These are phyloP conservation scores for Zaprionus obscuricornis DNA, from an alignment of 2,888 invertebrate species.

Conservation along the genomic window DNA sequence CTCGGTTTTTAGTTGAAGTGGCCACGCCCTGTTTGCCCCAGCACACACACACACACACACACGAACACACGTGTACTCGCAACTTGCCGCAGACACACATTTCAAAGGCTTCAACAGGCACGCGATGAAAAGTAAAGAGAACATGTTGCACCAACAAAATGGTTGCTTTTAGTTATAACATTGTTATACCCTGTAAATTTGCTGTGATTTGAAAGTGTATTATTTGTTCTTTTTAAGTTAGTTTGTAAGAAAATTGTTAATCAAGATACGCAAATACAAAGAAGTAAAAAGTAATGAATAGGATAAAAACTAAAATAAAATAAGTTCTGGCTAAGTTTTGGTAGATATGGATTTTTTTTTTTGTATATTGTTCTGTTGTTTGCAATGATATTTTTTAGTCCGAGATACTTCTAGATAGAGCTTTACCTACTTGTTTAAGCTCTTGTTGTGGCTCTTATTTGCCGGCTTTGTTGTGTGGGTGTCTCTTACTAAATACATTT, in stretches of 20 bases:
- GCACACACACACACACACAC: neutral
- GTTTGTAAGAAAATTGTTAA: no score
- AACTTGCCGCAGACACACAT: constrained; percentile 52
- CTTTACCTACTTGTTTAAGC: constrained; percentile 15
- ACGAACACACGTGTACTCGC: neutral
- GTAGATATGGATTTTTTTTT: neutral
- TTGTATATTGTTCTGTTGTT: neutral
- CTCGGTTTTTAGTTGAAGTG: constrained; percentile 65
- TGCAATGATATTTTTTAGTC: constrained; percentile 23
- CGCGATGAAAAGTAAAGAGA: constrained; percentile 31
- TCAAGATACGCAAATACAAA: no score
- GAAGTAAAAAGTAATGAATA: no score
- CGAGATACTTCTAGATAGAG: neutral
- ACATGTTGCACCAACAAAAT: constrained; percentile 64
- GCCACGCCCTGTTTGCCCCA: constrained; percentile 56
- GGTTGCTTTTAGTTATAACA: constrained; percentile 50
- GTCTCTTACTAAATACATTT: no score
- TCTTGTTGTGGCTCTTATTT: constrained; percentile 49
- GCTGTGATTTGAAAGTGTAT: no score
- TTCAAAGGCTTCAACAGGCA: constrained; percentile 60
- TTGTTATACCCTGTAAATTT: constrained; percentile 30
- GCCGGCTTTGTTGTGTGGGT: constrained; percentile 33
- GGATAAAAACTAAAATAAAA: no score
- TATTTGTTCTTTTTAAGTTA: no score
- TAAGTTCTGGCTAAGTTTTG: no score